Base-by-base conservation (phyloP, 2,888 invertebrate species). In the Pristionchus arcanus region DNA sequence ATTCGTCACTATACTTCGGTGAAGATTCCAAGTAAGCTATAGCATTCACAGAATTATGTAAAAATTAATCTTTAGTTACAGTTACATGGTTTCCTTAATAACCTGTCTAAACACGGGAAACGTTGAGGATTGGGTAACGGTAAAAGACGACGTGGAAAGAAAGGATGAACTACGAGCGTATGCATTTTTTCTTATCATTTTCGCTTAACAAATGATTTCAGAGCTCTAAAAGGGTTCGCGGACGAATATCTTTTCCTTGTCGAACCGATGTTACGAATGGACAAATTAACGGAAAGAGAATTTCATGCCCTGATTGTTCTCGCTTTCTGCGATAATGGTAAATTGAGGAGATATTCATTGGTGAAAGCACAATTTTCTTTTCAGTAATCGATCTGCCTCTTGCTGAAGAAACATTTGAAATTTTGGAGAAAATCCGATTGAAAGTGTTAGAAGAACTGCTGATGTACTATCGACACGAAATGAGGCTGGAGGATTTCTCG, bases 161-260 rank as follows among this genome's bases (percentile, higher is more conserved):
- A 77, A 77, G 13, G 74, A 77, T 13, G 74, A 77, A 2, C 42
- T 77, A 15, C 77, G 77, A 42, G 77, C 37, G 77, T 77, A n/a
- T 25, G 77, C 25, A 42, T 42, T 16, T 16, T 21, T 74, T 42
- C 4, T 11, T 77, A 5, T 16, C 2, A 42, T 21, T 42, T 21
- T 3, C n/a, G n/a, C n/a, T 1, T 37, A 1, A 19, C 13, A 34
- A 0, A 16, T 42, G 5, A 28, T 34, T 31, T 13, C 13, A 77
- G 37, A 42, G 2, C 77, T 25, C 21, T 77, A 7, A 19, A 42
- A 21, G 13, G 37, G 42, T 77, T 77, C 77, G 21, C 77, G 21
- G 13, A 13, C 13, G 77, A 42, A 37, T 77, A 77, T 21, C 25
- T 77, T 19, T 11, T 13, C 2, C 19, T 77, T 11, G 13, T 77